Evolutionary conservation across 2,797 vertebrate species (phyloP), one percentile per base, ranked within the genome.

Genomic region (Telmatherina bonti): DNA sequence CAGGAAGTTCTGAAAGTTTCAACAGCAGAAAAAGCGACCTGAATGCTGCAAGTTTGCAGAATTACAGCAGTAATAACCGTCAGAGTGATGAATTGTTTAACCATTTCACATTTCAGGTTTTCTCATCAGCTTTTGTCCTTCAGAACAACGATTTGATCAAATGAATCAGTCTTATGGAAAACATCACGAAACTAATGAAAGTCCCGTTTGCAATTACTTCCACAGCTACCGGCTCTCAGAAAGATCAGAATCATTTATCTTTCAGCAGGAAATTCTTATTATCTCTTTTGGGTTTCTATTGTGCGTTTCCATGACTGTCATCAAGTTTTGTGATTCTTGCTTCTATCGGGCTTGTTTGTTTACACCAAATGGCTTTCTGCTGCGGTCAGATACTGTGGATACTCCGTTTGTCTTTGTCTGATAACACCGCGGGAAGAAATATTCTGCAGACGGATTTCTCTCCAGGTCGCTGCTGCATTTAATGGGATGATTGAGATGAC

Each of bases 401-500:
- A 15, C 20, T 33, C 30, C 31, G 9, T 35, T 31, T 70, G 16
- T 63, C 60, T 71, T 65, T 75, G 77, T 13, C 51, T 56, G 62
- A 38, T 74, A 70, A 54, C 41, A 78, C 63, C 72, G 33, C 13
- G 51, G 35, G 35, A 30, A 54, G 15, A 74, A 67, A 72, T 55
- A 65, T 3, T 81, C 53, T 71, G 60, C 29, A 31, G 67, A 70
- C 69, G 41, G 61, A 74, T 65, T 51, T 83, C 67, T 59, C 73
- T 72, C 78, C 62, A 38, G 75, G 70, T 83, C 73, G 57, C 30
- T 64, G 69, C 35, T 2, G 7, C 43, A 45, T 72, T 74, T 75
- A 85, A 80, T 75, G 49, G 69, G 65, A 60, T 70, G 62, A 83
- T 78, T 72, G 65, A 80, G 67, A 35, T 2, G 4, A 52, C 70